Conservation (phyloP, 2,888 invertebrate species). For the Callinectes sapidus region DNA sequence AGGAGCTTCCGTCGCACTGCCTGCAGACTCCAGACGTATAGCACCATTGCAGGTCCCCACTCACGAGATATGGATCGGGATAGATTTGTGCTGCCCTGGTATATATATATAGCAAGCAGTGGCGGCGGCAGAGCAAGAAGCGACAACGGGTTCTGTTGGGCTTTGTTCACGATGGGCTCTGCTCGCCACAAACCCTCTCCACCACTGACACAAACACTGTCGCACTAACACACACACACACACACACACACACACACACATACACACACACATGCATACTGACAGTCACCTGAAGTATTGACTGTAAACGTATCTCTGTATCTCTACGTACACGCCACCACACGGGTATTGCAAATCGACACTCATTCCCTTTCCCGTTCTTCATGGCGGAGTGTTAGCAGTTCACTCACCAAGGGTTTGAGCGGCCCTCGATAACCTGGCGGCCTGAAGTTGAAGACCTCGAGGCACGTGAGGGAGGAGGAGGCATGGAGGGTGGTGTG, state of each 20-base stretch:
- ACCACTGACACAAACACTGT: neutral
- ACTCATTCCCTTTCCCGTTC: neutral
- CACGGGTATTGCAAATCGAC: neutral
- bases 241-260: neutral
- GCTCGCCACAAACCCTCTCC: neutral
- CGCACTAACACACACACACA: too few species aligned
- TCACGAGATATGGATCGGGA: neutral
- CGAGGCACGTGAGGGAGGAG: neutral
- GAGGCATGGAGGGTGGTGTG: neutral
- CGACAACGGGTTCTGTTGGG: neutral
- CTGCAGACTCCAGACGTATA: neutral
- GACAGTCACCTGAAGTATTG: neutral
- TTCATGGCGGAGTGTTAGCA: neutral
- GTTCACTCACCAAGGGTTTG: neutral
- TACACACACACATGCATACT: neutral
- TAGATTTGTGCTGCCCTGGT: neutral
- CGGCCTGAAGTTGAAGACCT: slow-evolving; percentile 6
- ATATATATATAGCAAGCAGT: neutral
- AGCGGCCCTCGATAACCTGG: neutral
- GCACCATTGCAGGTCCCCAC: neutral
- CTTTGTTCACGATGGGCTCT: neutral
- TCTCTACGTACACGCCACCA: neutral
- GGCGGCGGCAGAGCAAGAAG: neutral
- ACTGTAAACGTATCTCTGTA: neutral
- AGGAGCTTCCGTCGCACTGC: neutral